phyloP scores from a whole-genome alignment of 2,797 vertebrate genomes.

The Siniperca scherzeri region DNA sequence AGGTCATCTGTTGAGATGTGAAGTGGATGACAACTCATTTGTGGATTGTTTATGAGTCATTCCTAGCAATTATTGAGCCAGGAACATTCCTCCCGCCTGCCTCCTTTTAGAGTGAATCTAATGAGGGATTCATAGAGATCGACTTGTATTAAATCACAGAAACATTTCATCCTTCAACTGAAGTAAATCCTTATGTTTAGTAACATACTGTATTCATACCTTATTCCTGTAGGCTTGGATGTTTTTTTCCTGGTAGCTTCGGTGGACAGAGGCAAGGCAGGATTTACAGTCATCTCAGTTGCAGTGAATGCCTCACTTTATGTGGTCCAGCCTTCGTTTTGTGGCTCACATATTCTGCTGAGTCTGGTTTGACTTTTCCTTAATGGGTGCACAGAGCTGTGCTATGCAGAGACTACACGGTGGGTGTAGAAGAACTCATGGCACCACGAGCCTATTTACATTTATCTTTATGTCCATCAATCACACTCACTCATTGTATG shows the following conservation, averaged over 20 bases:
- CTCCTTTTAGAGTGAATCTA: slow-evolving; percentile 55
- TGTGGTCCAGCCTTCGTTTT: slow-evolving; percentile 65
- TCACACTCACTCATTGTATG: slow-evolving; percentile 49
- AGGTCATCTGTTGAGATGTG: slow-evolving; percentile 39
- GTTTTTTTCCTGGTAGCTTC: slow-evolving; percentile 27
- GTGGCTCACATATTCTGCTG: slow-evolving; percentile 65
- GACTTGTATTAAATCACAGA: slow-evolving; percentile 59
- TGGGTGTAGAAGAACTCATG: slow-evolving; percentile 35
- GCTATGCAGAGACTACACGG: slow-evolving; percentile 52
- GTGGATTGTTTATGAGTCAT: slow-evolving; percentile 58
- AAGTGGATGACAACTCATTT: slow-evolving; percentile 60
- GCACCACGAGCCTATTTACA: slow-evolving; percentile 39
- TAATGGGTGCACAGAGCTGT: slow-evolving; percentile 47
- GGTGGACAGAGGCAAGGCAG: slow-evolving; percentile 18
- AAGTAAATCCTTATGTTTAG: slow-evolving; percentile 24
- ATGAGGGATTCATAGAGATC: slow-evolving; percentile 55
- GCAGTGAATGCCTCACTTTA: slow-evolving; percentile 60
- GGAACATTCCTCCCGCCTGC: slow-evolving; percentile 33
- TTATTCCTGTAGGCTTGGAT: slow-evolving; percentile 19
- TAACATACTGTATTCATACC: slow-evolving; percentile 11
- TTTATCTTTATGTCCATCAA: slow-evolving; percentile 54
- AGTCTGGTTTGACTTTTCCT: slow-evolving; percentile 66
- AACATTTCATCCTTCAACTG: slow-evolving; percentile 49
- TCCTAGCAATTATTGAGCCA: slow-evolving; percentile 43
- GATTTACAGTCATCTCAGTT: slow-evolving; percentile 50